phyloP scores from a whole-genome alignment of 1,140 invertebrate species.

The Berghia stephanieae region DNA sequence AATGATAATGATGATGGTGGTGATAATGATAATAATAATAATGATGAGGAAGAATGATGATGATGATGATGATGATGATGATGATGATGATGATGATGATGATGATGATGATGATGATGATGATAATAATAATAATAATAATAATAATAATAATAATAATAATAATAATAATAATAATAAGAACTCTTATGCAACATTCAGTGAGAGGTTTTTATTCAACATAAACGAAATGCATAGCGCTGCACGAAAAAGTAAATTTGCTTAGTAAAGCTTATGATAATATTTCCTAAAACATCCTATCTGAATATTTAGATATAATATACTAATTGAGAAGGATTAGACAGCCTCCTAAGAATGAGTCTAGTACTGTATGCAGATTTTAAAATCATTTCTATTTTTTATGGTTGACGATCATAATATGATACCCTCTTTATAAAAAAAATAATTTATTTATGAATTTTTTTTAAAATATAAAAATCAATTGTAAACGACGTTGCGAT shows the following conservation, averaged over 20 bases:
- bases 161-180: not conserved
- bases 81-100: conserved; percentile 5
- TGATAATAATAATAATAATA: not conserved
- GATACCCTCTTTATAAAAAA: too few relatives aligned
- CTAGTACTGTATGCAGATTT: too few relatives aligned
- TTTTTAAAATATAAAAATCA: too few relatives aligned
- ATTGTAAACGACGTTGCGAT: too few relatives aligned
- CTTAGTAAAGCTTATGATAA: not conserved
- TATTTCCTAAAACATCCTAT: not conserved
- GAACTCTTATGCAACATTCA: not conserved
- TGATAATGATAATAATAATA: not conserved
- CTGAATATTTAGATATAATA: not conserved
- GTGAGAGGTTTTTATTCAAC: not conserved
- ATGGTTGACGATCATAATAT: too few relatives aligned
- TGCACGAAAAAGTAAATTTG: not conserved
- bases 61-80: not conserved
- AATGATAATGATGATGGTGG: not conserved
- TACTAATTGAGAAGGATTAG: too few relatives aligned
- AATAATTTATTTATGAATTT: too few relatives aligned
- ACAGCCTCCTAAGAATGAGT: too few relatives aligned
- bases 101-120: conserved; percentile 16
- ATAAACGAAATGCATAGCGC: not conserved
- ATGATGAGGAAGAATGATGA: too few relatives aligned
- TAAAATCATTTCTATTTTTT: too few relatives aligned
- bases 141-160: not conserved